These are phyloP conservation scores for Pachymerium ferrugineum DNA, from an alignment of 2,888 invertebrate species.

Conservation along the genomic window DNA sequence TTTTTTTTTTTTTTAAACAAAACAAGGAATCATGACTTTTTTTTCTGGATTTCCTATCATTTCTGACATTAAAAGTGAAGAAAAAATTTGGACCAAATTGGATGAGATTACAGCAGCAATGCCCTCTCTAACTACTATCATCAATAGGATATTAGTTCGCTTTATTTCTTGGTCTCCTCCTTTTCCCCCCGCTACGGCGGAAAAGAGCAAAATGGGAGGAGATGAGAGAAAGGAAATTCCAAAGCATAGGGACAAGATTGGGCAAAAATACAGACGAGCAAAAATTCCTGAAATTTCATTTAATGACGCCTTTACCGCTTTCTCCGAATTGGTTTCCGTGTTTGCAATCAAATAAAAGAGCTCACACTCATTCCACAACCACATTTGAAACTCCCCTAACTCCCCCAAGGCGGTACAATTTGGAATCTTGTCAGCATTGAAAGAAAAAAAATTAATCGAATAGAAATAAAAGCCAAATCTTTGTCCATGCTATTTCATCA, in stretches of 20 bases:
- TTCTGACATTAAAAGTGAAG: neutral
- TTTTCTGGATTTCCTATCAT: no score
- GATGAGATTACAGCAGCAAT: neutral
- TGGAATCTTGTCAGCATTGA: no score
- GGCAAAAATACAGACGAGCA: neutral
- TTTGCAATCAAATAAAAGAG: no score
- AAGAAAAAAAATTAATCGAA: neutral
- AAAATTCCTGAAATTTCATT: neutral
- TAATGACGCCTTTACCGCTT: neutral
- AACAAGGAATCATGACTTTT: no score
- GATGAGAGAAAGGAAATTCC: neutral
- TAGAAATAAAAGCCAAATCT: no score
- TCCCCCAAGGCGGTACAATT: no score
- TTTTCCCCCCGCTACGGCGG: neutral
- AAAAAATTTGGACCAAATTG: neutral
- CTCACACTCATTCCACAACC: no score
- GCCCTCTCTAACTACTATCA: neutral
- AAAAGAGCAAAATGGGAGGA: neutral
- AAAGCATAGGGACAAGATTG: neutral
- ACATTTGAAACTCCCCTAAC: no score
- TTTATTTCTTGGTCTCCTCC: neutral
- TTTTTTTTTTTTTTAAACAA: no score
- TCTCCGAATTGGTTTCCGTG: neutral
- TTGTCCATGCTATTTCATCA: no score
- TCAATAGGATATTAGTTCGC: slow-evolving; percentile 4